Conservation (phyloP, 2,888 invertebrate genomes). For the Cataglyphis altisquamis region DNA sequence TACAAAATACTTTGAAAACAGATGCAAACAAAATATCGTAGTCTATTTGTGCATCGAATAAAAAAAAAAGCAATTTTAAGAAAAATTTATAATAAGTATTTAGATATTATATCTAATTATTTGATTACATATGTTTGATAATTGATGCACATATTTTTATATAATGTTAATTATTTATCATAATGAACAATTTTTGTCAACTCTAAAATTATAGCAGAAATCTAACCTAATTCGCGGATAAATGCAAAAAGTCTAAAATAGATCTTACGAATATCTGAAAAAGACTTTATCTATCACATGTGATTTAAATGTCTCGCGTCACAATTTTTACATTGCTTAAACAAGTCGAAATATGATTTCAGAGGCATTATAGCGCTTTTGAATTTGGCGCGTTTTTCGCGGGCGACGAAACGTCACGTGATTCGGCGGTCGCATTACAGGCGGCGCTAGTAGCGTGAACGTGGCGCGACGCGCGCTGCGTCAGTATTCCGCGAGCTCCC, state of each 20-base stretch:
- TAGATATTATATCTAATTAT: background rate
- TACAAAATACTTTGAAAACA: background rate
- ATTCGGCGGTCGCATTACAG: background rate
- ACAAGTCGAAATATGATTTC: background rate
- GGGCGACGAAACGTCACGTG: conserved; percentile 18
- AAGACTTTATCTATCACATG: background rate
- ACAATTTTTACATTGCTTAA: background rate
- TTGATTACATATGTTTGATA: background rate
- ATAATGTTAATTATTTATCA: background rate
- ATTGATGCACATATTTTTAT: background rate
- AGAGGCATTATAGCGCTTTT: background rate
- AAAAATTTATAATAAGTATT: background rate
- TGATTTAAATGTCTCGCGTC: background rate
- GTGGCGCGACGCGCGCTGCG: conserved; percentile 72
- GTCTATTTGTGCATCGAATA: background rate
- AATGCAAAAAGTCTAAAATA: background rate
- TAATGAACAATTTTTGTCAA: background rate
- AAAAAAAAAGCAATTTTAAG: background rate
- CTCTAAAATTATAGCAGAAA: background rate
- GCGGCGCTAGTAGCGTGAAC: conserved; percentile 68
- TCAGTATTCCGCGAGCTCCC: conserved; percentile 82
- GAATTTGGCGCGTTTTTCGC: background rate
- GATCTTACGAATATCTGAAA: background rate
- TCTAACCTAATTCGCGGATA: background rate
- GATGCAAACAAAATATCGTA: background rate